These are phyloP conservation scores for Sarcophaga peregrina DNA, from an alignment of 1,140 invertebrate genomes.

Conservation along the genomic window DNA sequence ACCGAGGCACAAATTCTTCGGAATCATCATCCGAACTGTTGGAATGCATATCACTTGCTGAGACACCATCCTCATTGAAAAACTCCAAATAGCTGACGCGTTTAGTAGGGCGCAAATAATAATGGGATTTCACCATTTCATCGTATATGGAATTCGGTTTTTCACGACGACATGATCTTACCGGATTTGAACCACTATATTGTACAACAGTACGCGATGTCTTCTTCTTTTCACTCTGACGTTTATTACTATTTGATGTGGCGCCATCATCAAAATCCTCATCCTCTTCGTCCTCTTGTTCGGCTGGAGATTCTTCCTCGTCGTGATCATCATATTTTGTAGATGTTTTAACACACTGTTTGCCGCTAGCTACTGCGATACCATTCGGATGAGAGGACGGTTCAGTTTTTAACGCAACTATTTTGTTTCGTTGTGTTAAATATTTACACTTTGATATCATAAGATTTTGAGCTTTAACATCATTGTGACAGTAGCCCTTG, in stretches of 20 bases:
- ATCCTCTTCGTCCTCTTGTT: constrained; percentile 55
- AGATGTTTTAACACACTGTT: constrained; percentile 37
- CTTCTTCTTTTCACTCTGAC: constrained; percentile 35
- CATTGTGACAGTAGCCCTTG: constrained; percentile 91
- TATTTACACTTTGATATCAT: constrained; percentile 70
- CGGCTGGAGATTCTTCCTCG: constrained; percentile 53
- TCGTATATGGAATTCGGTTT: constrained; percentile 60
- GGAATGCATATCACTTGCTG: too few relatives aligned
- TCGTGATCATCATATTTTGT: constrained; percentile 54
- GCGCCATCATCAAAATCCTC: constrained; percentile 63
- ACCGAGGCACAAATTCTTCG: too few relatives aligned
- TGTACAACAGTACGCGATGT: constrained; percentile 47
- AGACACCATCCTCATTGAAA: too few relatives aligned
- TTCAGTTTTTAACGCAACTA: neutral
- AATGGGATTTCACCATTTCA: constrained; percentile 65
- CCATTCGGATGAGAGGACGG: neutral
- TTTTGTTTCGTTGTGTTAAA: constrained; percentile 47
- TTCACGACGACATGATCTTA: constrained; percentile 64
- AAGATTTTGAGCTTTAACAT: constrained; percentile 94
- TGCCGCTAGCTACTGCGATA: neutral
- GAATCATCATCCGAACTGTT: too few relatives aligned
- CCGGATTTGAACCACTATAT: constrained; percentile 65
- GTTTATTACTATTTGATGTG: constrained; percentile 56
- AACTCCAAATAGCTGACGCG: too few relatives aligned
- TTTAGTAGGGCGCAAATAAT: too few relatives aligned